These are phyloP conservation scores for Cydia amplana DNA, from an alignment of 1,140 invertebrate species.

Conservation along the genomic window DNA sequence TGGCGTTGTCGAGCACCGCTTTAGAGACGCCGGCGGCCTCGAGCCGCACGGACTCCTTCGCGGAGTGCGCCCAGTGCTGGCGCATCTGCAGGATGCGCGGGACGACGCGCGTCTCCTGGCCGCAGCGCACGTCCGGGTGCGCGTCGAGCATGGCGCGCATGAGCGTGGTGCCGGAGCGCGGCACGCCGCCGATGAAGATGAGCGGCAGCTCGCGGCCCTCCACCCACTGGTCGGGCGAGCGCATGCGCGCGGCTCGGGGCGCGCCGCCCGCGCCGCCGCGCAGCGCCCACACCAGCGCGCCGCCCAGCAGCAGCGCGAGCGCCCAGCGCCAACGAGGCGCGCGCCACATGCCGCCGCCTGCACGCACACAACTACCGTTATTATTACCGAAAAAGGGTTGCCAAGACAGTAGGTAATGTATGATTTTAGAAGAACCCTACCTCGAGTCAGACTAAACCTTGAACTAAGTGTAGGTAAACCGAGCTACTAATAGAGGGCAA, in stretches of 20 bases:
- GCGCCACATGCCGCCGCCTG: constrained; percentile 41
- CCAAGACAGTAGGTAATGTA: too few species aligned
- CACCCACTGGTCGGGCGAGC: constrained; percentile 44
- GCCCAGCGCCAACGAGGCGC: constrained; percentile 49
- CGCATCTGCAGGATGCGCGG: constrained; percentile 95
- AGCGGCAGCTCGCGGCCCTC: constrained; percentile 89
- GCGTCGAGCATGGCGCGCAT: constrained; percentile 99
- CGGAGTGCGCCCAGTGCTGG: constrained; percentile 95
- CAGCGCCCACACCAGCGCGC: constrained; percentile 49
- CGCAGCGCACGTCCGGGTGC: constrained; percentile 98
- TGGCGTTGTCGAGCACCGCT: constrained; percentile 95
- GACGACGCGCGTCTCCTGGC: constrained; percentile 98
- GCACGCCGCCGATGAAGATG: constrained; percentile 98
- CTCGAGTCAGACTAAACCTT: too few species aligned
- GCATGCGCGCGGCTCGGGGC: constrained; percentile 20
- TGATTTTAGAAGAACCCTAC: too few species aligned
- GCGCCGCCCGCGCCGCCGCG: constrained; percentile 38
- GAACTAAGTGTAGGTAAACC: too few species aligned
- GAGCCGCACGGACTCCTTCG: constrained; percentile 92
- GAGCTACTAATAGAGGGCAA: too few species aligned
- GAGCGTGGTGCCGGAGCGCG: constrained; percentile 97
- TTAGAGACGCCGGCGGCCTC: constrained; percentile 97
- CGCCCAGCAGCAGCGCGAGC: constrained; percentile 53
- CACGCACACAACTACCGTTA: not conserved
- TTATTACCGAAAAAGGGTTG: too few species aligned